A percentile compares a stretch with the other conserved stretches of the same genome.
Conservation (phyloP, 2,888 invertebrate species). For the Megaustenia siamemsis region DNA sequence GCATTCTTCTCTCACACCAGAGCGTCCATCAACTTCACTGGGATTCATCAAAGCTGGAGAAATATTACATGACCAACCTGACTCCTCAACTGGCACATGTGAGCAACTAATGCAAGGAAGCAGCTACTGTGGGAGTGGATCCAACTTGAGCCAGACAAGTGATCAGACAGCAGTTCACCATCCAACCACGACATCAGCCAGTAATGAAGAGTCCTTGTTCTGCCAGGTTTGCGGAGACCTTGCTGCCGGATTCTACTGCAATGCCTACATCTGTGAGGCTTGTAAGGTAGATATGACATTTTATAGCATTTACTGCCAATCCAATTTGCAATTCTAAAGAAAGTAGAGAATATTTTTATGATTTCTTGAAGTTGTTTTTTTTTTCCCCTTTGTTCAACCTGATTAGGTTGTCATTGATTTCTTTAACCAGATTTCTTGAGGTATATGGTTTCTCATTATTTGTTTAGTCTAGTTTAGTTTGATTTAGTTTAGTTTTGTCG, state of each 20-base stretch:
- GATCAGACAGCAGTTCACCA: conserved; percentile 10
- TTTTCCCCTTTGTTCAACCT: background rate
- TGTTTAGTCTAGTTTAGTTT: background rate
- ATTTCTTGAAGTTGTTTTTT: background rate
- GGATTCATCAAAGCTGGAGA: background rate
- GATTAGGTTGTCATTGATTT: background rate
- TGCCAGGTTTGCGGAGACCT: conserved; percentile 78
- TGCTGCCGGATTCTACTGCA: conserved; percentile 78
- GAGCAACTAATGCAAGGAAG: conserved; percentile 26
- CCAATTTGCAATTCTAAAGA: too few relatives aligned
- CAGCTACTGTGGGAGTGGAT: background rate
- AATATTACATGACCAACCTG: conserved; percentile 20
- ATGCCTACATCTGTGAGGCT: conserved; percentile 79
- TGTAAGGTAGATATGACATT: conserved; percentile 74
- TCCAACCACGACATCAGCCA: background rate
- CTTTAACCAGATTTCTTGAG: background rate
- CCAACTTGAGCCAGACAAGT: background rate
- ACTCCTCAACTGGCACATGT: conserved; percentile 39
- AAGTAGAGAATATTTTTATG: background rate
- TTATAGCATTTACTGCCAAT: background rate
- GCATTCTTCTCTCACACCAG: background rate
- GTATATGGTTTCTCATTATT: background rate
- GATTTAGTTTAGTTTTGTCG: too few relatives aligned
- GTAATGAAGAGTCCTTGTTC: conserved; percentile 23
- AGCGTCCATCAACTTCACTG: background rate